A percentile compares a stretch with the other conserved stretches of the same genome.
Conservation (phyloP, 2,113 vertebrate genomes). For the Tursiops truncatus region DNA sequence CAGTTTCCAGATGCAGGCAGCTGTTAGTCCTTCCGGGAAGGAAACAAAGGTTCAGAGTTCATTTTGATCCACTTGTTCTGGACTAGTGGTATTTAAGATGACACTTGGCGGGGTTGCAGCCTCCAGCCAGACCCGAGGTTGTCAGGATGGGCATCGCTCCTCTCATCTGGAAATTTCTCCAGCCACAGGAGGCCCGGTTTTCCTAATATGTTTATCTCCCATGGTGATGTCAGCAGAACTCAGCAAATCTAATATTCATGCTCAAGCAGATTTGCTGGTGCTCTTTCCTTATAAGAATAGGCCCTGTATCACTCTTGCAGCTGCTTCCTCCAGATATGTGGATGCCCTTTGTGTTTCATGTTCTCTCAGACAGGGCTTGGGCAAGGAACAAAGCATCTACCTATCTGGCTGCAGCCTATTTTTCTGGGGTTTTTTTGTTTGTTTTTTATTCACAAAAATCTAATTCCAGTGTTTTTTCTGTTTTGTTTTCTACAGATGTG, state of each 20-base stretch:
- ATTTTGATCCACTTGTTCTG: constrained; percentile 84
- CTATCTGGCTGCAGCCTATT: constrained; percentile 24
- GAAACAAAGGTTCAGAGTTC: constrained; percentile 77
- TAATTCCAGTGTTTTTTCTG: neutral
- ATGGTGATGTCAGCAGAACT: constrained; percentile 84
- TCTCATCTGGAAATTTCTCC: constrained; percentile 83
- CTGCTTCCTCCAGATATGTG: constrained; percentile 86
- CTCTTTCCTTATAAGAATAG: constrained; percentile 83
- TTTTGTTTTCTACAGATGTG: neutral
- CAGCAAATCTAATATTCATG: constrained; percentile 86
- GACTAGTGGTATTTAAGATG: constrained; percentile 72
- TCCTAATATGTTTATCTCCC: constrained; percentile 84
- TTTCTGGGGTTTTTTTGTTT: neutral
- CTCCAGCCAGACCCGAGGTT: constrained; percentile 24
- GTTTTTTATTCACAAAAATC: constrained; percentile 26
- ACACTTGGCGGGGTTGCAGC: constrained; percentile 71
- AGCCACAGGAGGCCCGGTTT: constrained; percentile 81
- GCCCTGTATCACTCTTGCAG: constrained; percentile 81
- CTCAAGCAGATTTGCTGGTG: constrained; percentile 76
- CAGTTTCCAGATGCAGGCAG: constrained; percentile 86
- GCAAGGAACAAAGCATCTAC: constrained; percentile 72
- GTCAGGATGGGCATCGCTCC: constrained; percentile 79
- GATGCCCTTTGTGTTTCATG: constrained; percentile 65
- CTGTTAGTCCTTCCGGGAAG: constrained; percentile 74
- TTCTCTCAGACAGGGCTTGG: constrained; percentile 72